Conservation (phyloP, 2,797 vertebrate genomes). For the Anableps anableps region DNA sequence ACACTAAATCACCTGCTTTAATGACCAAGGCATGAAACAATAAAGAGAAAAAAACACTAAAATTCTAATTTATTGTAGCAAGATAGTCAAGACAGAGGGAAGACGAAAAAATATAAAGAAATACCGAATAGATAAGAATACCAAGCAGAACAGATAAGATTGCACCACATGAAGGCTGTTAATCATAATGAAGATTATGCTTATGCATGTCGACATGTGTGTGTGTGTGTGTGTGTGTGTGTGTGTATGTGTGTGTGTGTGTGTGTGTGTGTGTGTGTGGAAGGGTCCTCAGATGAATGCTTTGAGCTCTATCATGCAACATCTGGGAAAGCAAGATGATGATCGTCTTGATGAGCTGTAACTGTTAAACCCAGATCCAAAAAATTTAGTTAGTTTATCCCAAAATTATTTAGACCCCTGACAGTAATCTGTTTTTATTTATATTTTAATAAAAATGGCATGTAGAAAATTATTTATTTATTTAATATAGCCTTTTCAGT, state of each 20-base stretch:
- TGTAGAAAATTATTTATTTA: neutral
- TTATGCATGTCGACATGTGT: slow-evolving; percentile 13
- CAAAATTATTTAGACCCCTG: neutral
- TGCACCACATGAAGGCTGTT: slow-evolving; percentile 39
- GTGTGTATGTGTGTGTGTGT: slow-evolving; percentile 12
- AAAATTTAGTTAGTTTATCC: neutral
- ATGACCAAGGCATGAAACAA: slow-evolving; percentile 49
- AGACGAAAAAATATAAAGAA: slow-evolving; percentile 13
- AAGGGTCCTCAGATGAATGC: slow-evolving; percentile 27
- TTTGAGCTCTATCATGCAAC: slow-evolving; percentile 43
- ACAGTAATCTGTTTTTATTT: neutral
- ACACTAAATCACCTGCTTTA: slow-evolving; percentile 72
- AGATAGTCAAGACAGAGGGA: slow-evolving; percentile 15
- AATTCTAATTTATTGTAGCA: slow-evolving; percentile 66
- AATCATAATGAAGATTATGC: slow-evolving; percentile 61
- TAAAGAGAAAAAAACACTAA: slow-evolving; percentile 61
- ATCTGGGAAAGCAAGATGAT: slow-evolving; percentile 42
- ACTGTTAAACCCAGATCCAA: slow-evolving; percentile 31
- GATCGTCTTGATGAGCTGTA: slow-evolving; percentile 35
- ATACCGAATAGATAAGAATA: slow-evolving; percentile 31
- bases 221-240: slow-evolving; percentile 13
- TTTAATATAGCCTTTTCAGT: neutral
- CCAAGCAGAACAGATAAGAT: slow-evolving; percentile 61
- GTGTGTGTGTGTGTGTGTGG: slow-evolving; percentile 4
- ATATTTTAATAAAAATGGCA: neutral